Base-by-base conservation (phyloP, 2,888 invertebrate genomes). In the Theodoxus fluviatilis region DNA sequence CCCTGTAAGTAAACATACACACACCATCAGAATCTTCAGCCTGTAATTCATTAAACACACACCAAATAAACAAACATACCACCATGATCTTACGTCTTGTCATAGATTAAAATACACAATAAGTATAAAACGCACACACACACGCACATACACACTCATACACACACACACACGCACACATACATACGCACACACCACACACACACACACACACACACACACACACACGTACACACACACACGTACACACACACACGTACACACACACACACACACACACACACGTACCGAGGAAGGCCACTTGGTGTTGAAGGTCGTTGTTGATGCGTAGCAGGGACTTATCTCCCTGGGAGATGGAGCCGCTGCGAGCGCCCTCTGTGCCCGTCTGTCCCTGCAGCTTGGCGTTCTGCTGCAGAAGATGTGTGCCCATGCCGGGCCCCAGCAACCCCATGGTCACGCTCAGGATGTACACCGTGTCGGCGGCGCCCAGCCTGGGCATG, bases 401-500 rank as follows among this genome's bases (percentile, higher is more conserved):
- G n/a, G n/a, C n/a, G n/a, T n/a, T n/a, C n/a, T n/a, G 80, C 84
- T 74, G 82, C 85, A 71, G 80, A 83, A 69, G 70, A 81, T 85
- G 79, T 70, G 75, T 18, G 33, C 76, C 71, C 3, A 15, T 52
- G 1, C 81, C 79, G 69, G 90, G 88, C 86, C 92, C 92, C 85
- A 98, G 91, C 12, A 97, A 94, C 86, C 94, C 94, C 38, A 98
- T 90, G 18, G 98, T 93, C 37, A 96, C 92, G 2, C 94, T 94
- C 74, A 99, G 90, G 68, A 96, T 92, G 88, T 95, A 98, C 75
- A 93, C 92, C 25, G 99, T 93, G 86, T 99, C 98, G 22, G 92
- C 91, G 82, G 94, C 93, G 68, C 95, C 91, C 83, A 99, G 91
- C 78, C 93, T 93, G 0, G 96, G 94, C 49, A 95, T 93, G 85